phyloP scores from a whole-genome alignment of 2,888 invertebrate species.

The Hymenopus coronatus region DNA sequence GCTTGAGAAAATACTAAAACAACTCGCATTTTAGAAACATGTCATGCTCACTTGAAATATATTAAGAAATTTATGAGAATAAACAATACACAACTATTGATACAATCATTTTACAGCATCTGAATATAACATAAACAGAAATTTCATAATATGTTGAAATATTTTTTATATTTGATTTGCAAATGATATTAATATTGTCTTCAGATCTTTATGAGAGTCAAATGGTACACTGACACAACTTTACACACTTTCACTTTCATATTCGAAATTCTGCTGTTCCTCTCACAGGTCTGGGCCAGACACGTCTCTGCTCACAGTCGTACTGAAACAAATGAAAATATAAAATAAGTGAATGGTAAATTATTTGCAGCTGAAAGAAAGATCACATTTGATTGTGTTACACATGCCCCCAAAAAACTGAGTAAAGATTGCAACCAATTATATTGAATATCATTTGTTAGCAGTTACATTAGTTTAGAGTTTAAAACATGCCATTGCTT shows the following conservation, averaged over 20 bases:
- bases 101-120: neutral
- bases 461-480: too few relatives aligned
- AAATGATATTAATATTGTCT: neutral
- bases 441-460: too few relatives aligned
- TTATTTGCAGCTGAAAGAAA: neutral
- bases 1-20: too few relatives aligned
- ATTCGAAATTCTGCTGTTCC: neutral
- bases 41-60: neutral
- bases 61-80: neutral
- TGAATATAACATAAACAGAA: slow-evolving; percentile 8
- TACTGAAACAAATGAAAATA: slow-evolving; percentile 41
- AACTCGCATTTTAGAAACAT: too few relatives aligned
- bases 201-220: neutral
- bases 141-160: slow-evolving; percentile 34
- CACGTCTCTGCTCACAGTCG: slow-evolving; percentile 45
- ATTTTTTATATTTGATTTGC: neutral
- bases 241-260: neutral
- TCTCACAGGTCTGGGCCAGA: slow-evolving; percentile 33
- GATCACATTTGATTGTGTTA: neutral
- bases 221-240: neutral
- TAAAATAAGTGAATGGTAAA: neutral
- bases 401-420: neutral
- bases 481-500: too few relatives aligned
- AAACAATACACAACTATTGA: neutral
- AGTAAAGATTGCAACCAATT: too few relatives aligned